Base-by-base conservation (phyloP, 2,797 vertebrate genomes). In the Lagorchestes hirsutus region DNA sequence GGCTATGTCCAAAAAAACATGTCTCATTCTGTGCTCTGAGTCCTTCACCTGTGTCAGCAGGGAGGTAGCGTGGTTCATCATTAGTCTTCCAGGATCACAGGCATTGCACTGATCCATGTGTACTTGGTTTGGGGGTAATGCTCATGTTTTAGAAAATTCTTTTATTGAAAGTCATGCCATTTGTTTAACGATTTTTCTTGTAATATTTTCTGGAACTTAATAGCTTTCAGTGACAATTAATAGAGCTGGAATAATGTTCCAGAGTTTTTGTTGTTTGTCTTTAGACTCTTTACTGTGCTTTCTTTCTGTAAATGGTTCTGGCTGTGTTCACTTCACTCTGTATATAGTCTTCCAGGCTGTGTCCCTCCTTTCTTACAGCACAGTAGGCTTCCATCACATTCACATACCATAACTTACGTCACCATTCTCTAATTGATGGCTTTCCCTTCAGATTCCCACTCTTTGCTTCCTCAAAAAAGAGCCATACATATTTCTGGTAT, bases 241-340 rank as follows among this genome's bases (percentile, higher is more conserved):
- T 99, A 99, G 99, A 99, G 98, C 0, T 99, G 99, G 98, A 97
- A 96, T 96, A 99, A 98, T 9, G 40, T 99, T 98, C 99, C 11
- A 34, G 14, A 62, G 34, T 62, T 31, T 62, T 62, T 62, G 59
- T 62, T 62, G 28, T 13, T 62, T 67, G 34, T 67, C 62, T 67
- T 67, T 4, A 16, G 3, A 14, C 18, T n/a, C n/a, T 67, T 67
- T 67, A 6, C 24, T 6, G 24, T 62, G 31, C 29, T 34, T 62
- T 34, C 11, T 62, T 62, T 34, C 59, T 62, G 29, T 62, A 62
- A 31, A 31, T n/a, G n/a, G 24, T n/a, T n/a, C 62, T 67, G 31
- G 12, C 16, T 67, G 5, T 14, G 62, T 67, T 67, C 59, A 62
- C 29, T 62, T 62, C 14, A 67, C 34, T 67, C 34, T 67, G 34